These are phyloP conservation scores for Gonioctena quinquepunctata DNA, from an alignment of 1,140 invertebrate species.

Conservation along the genomic window DNA sequence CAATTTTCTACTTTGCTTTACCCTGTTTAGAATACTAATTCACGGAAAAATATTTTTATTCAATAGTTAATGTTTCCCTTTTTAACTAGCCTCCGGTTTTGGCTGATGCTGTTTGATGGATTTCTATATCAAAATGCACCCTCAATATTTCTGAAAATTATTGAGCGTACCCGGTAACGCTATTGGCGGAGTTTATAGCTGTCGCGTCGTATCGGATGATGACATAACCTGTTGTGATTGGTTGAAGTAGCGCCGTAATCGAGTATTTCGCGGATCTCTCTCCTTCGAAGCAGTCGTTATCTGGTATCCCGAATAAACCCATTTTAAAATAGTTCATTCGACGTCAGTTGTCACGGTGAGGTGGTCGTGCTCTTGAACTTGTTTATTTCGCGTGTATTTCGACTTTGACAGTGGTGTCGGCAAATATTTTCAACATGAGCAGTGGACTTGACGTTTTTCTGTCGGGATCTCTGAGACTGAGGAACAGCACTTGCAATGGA, in stretches of 20 bases:
- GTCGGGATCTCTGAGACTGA: slow-evolving; percentile 50
- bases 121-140: too few relatives aligned
- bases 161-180: neutral
- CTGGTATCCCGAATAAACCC: neutral
- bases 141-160: neutral
- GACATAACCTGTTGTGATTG: slow-evolving; percentile 14
- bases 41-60: too few relatives aligned
- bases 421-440: slow-evolving; percentile 25
- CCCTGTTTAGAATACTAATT: too few relatives aligned
- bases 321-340: neutral
- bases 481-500: slow-evolving; percentile 39
- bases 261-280: slow-evolving; percentile 17
- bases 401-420: neutral
- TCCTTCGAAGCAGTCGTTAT: slow-evolving; percentile 4
- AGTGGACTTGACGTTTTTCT: slow-evolving; percentile 50
- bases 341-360: neutral
- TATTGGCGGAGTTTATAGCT: neutral
- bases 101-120: too few relatives aligned
- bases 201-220: slow-evolving; percentile 1
- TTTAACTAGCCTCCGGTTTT: too few relatives aligned
- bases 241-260: neutral
- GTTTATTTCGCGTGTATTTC: too few relatives aligned
- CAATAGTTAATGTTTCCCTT: too few relatives aligned
- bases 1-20: too few relatives aligned
- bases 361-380: neutral